Evolutionary conservation across 2,113 vertebrate genomes (phyloP), one percentile per base, ranked within the genome.

Genomic region (Ahaetulla prasina): DNA sequence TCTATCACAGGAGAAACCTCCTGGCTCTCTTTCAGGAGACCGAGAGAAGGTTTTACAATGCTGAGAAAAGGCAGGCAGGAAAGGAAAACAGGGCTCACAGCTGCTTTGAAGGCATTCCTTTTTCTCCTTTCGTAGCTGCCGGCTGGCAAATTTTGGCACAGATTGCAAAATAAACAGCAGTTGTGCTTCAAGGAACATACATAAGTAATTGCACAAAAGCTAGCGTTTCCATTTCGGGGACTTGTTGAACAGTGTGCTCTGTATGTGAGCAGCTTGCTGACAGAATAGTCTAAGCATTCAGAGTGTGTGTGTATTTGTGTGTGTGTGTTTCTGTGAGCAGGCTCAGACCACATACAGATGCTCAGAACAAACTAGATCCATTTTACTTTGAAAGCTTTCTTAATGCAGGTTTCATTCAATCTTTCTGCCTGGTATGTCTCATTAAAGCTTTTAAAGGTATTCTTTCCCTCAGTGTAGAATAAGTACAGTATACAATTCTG

Each of bases 211-310:
- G 0, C 1, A 14, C 52, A 89, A 92, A 30, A 90, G 14, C 0
- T 2, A 0, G 63, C 0, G 0, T 0, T 22, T 63, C 43, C 54
- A n/a, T 11, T 30, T 7, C 1, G 0, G 63, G 3, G 30, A 60
- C 92, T 92, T 60, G 68, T 0, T 85, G 0, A 1, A 1, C 0
- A 7, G 8, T 39, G n/a, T 84, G 43, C 39, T 88, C 60, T 93
- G 45, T 57, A 43, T 25, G 39, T n/a, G 60, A 50, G 45, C 52
- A 84, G 43, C 85, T 16, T 0, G 0, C 84, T 94, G 57, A 3
- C 1, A 43, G 85, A 55, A 2, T 47, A 11, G 87, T 85, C 86
- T 0, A 39, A 49, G 92, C n/a, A 25, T 85, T 0, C 0, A 6
- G 20, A 9, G n/a, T 35, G 50, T 54, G 47, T 14, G 27, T 57